Evolutionary conservation across 2,888 invertebrate genomes (phyloP).

Genomic region (Drosophila bunnanda): DNA sequence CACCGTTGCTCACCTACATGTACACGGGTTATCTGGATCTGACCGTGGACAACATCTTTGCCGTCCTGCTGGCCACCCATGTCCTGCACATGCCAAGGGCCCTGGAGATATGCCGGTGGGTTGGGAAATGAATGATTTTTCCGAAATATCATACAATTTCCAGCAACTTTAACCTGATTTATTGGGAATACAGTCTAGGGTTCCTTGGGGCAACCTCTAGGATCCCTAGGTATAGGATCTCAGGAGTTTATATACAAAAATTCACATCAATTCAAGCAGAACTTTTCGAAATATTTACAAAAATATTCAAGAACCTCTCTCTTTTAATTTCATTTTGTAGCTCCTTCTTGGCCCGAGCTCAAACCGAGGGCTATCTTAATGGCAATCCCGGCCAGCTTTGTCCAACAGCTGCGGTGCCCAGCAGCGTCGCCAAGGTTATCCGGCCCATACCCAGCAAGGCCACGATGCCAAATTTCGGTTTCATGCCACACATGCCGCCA

Average conservation of each 20-base stretch:
- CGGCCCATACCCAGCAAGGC: slow-evolving; percentile 87
- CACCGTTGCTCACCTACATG: slow-evolving; percentile 90
- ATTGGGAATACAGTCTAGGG: background rate
- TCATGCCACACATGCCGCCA: slow-evolving; percentile 78
- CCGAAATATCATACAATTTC: background rate
- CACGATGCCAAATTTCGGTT: slow-evolving; percentile 81
- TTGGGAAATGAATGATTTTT: background rate
- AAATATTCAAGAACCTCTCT: background rate
- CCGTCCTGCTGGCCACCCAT: slow-evolving; percentile 89
- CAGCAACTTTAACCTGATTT: too few relatives aligned
- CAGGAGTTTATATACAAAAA: background rate
- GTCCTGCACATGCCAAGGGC: slow-evolving; percentile 90
- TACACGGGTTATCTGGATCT: slow-evolving; percentile 90
- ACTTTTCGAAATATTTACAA: background rate
- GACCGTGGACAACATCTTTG: slow-evolving; percentile 89
- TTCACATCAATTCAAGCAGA: background rate
- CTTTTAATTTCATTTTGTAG: slow-evolving; percentile 70
- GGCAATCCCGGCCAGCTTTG: slow-evolving; percentile 49
- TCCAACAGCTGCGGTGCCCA: slow-evolving; percentile 13
- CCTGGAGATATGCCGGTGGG: slow-evolving; percentile 87
- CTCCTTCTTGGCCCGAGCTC: slow-evolving; percentile 87
- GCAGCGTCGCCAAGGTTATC: slow-evolving; percentile 83
- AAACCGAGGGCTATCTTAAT: slow-evolving; percentile 83
- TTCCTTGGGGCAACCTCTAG: background rate
- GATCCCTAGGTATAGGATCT: background rate